These are phyloP conservation scores for Disparrhopalites patrizii DNA, from an alignment of 2,888 invertebrate genomes.

Conservation along the genomic window DNA sequence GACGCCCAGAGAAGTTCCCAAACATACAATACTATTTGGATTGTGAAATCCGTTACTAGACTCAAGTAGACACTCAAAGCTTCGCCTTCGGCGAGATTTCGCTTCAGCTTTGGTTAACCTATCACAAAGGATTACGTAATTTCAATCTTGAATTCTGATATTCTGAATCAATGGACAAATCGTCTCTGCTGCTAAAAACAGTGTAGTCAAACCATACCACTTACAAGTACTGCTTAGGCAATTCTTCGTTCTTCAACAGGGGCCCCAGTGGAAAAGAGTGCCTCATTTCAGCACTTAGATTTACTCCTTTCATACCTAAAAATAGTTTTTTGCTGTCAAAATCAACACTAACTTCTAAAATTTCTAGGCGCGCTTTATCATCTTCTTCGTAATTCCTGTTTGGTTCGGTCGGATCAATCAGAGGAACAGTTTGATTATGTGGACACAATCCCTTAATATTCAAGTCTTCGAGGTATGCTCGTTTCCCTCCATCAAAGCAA, in stretches of 20 bases:
- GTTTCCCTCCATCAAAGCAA: slow-evolving; percentile 73
- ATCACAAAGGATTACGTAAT: not conserved
- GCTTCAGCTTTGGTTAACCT: slow-evolving; percentile 33
- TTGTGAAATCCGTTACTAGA: slow-evolving; percentile 82
- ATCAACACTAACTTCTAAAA: slow-evolving; percentile 66
- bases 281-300: slow-evolving; percentile 65
- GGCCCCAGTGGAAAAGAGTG: slow-evolving; percentile 74
- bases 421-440: slow-evolving; percentile 33
- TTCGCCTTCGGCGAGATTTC: slow-evolving; percentile 59
- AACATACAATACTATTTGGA: slow-evolving; percentile 79
- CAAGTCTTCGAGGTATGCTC: slow-evolving; percentile 78
- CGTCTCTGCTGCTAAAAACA: too few relatives aligned
- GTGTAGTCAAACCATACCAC: too few relatives aligned
- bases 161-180: not conserved
- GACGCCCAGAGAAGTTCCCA: slow-evolving; percentile 70
- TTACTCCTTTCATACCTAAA: slow-evolving; percentile 77
- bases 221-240: slow-evolving; percentile 52
- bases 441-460: slow-evolving; percentile 65
- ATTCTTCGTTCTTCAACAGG: slow-evolving; percentile 57
- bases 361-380: slow-evolving; percentile 76
- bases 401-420: slow-evolving; percentile 34
- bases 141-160: slow-evolving; percentile 3
- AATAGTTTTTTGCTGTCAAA: slow-evolving; percentile 80
- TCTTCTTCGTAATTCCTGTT: slow-evolving; percentile 68
- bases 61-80: slow-evolving; percentile 75